Percentiles rank a stretch among this genome's conserved stretches.
Conservation (phyloP, 2,113 vertebrate genomes). For the Istiophorus platypterus region DNA sequence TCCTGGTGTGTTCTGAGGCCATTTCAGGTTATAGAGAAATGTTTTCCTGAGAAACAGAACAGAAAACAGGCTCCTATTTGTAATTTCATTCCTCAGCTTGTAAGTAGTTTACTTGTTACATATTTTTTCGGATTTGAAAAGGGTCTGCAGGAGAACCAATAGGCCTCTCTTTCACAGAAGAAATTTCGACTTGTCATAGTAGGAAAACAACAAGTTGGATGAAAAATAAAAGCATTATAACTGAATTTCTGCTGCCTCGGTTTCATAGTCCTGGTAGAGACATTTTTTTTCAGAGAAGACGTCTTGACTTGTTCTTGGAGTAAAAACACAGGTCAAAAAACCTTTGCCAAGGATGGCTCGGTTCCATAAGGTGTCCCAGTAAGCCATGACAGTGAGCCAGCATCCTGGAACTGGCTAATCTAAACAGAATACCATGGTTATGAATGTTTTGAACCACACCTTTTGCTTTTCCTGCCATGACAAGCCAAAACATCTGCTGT, state of each 20-base stretch:
- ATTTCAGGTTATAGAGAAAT: constrained; percentile 27
- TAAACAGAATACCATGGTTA: not conserved
- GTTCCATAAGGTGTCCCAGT: not conserved
- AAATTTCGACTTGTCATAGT: not conserved
- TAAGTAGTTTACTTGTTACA: not conserved
- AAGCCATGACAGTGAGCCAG: not conserved
- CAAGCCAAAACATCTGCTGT: not conserved
- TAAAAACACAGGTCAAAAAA: not conserved
- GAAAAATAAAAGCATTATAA: not conserved
- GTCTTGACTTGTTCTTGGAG: constrained; percentile 10
- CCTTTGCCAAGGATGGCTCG: not conserved
- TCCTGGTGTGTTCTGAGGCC: constrained; percentile 12
- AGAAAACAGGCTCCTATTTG: not conserved
- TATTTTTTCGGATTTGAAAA: not conserved
- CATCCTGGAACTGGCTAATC: not conserved
- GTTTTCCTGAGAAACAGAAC: constrained; percentile 15
- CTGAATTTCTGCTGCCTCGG: not conserved
- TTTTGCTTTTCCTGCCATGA: not conserved
- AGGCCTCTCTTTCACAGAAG: not conserved
- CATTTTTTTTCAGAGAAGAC: not conserved
- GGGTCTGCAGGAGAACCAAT: not conserved
- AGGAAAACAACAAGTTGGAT: not conserved
- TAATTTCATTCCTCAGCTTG: constrained; percentile 19
- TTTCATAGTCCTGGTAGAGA: not conserved
- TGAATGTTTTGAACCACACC: not conserved